phyloP scores from a whole-genome alignment of 2,888 invertebrate species.

The Boloria euphrosyne region DNA sequence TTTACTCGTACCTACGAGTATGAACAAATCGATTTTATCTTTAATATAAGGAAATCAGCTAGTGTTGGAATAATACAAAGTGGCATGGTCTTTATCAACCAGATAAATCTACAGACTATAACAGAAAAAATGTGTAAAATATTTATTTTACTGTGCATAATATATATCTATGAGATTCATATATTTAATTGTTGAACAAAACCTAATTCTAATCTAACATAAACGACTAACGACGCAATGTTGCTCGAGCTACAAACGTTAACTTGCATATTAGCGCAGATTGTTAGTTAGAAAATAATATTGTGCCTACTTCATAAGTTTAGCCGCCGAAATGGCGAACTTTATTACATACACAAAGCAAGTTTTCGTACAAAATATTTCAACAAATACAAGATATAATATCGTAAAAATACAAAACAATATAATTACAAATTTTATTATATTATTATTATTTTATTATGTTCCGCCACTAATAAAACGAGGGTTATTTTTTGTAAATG shows the following conservation, averaged over 20 bases:
- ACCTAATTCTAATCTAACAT: too few relatives aligned
- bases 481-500: too few relatives aligned
- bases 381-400: too few relatives aligned
- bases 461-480: too few relatives aligned
- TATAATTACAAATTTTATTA: too few relatives aligned
- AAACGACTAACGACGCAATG: not conserved
- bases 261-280: slow-evolving; percentile 19
- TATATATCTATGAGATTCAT: not conserved
- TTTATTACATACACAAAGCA: slow-evolving; percentile 4
- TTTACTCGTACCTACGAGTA: not conserved
- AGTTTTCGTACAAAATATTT: too few relatives aligned
- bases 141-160: not conserved
- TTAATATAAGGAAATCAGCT: slow-evolving; percentile 1
- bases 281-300: slow-evolving; percentile 12
- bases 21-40: slow-evolving; percentile 3
- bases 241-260: slow-evolving; percentile 8
- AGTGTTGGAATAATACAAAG: slow-evolving; percentile 1
- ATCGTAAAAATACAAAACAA: too few relatives aligned
- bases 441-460: too few relatives aligned
- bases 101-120: slow-evolving; percentile 1
- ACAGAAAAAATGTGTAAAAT: not conserved
- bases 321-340: slow-evolving; percentile 11
- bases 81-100: not conserved
- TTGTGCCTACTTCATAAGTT: slow-evolving; percentile 18
- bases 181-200: too few relatives aligned